Evolutionary conservation across 1,140 invertebrate species (phyloP).

Genomic region (Anagrus nilaparvatae): DNA sequence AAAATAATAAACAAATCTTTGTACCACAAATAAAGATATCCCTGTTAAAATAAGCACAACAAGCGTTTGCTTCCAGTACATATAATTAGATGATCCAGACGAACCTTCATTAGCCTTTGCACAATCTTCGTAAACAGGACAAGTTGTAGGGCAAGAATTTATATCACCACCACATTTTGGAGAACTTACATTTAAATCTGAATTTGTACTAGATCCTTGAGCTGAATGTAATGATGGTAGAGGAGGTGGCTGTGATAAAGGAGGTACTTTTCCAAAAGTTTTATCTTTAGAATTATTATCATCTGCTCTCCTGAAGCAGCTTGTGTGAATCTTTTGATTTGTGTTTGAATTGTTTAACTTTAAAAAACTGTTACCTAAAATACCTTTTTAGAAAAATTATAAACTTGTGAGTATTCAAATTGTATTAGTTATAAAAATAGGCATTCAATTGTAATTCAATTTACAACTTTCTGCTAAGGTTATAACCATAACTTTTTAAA

Average conservation of each 20-base stretch:
- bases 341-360: constrained; percentile 21
- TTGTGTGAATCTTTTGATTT: constrained; percentile 21
- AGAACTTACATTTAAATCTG: constrained; percentile 12
- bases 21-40: constrained; percentile 26
- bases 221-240: background rate
- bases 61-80: constrained; percentile 30
- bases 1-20: constrained; percentile 13
- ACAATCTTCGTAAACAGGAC: constrained; percentile 12
- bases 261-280: constrained; percentile 14
- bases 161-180: constrained; percentile 15
- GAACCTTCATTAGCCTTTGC: constrained; percentile 9
- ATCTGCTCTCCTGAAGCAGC: constrained; percentile 27
- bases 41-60: constrained; percentile 28
- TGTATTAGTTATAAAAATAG: background rate
- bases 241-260: constrained; percentile 7
- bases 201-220: background rate
- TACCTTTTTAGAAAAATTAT: constrained; percentile 18
- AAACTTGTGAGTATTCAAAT: background rate
- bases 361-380: constrained; percentile 21
- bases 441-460: background rate
- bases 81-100: constrained; percentile 16
- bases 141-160: constrained; percentile 22
- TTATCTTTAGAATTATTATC: constrained; percentile 27
- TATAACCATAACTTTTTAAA: background rate
- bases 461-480: background rate